Percentiles rank a stretch among this genome's conserved stretches.
Evolutionary conservation across 2,797 vertebrate species (phyloP).

Genomic region (Pelochelys cantorii): DNA sequence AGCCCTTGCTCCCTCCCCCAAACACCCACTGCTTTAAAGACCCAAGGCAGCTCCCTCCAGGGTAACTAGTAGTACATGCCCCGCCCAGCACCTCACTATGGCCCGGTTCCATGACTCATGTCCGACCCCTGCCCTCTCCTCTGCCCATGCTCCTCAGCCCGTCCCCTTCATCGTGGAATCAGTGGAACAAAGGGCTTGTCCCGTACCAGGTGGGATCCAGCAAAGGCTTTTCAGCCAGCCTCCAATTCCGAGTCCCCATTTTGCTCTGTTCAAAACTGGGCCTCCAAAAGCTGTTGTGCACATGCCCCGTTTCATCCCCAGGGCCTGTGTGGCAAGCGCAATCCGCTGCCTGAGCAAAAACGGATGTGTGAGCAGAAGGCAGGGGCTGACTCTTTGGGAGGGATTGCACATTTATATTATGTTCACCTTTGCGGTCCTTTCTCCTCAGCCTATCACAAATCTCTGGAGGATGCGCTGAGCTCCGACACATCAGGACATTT

Average conservation of each 20-base stretch:
- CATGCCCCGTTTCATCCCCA: not conserved
- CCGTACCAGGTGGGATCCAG: rapidly evolving
- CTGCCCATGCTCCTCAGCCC: not conserved
- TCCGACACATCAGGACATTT: conserved; percentile 96
- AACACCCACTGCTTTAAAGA: not conserved
- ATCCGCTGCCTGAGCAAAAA: not conserved
- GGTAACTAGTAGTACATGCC: rapidly evolving
- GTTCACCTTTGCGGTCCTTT: not conserved
- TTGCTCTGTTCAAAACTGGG: not conserved
- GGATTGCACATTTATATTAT: not conserved
- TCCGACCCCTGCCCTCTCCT: not conserved
- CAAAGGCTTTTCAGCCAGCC: not conserved
- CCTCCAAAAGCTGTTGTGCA: not conserved
- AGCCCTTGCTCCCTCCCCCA: not conserved
- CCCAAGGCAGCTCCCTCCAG: not conserved
- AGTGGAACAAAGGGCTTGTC: not conserved
- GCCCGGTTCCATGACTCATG: rapidly evolving
- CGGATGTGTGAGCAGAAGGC: not conserved
- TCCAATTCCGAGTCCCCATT: not conserved
- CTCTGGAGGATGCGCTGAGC: conserved; percentile 90
- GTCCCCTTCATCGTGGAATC: not conserved
- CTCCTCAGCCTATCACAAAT: conserved; percentile 88
- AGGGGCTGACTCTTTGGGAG: not conserved
- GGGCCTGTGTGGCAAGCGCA: not conserved
- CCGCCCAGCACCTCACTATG: not conserved